Conservation (phyloP, 1,140 invertebrate genomes). For the Ditylenchus dipsaci region DNA sequence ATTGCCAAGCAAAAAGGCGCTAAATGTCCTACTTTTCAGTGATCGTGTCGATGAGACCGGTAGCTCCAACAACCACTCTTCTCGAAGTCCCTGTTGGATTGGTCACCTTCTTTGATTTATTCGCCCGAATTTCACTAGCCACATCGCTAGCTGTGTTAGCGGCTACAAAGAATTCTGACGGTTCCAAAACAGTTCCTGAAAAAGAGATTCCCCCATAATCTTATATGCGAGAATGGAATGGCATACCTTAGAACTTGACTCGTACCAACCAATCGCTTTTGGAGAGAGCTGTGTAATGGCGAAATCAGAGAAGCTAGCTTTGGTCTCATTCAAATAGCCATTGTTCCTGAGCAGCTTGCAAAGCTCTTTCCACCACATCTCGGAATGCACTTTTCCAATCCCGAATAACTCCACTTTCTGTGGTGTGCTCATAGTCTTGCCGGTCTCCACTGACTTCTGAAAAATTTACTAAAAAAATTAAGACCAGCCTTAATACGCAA, state of each 20-base stretch:
- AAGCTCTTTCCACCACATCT: conserved; percentile 26
- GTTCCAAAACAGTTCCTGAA: conserved; percentile 24
- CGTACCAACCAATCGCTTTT: conserved; percentile 20
- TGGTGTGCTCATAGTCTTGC: not conserved
- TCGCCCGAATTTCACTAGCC: not conserved
- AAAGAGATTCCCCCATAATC: not conserved
- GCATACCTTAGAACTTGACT: conserved; percentile 5
- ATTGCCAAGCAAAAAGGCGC: not conserved
- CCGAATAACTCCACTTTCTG: conserved; percentile 11
- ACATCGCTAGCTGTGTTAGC: not conserved
- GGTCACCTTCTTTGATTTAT: not conserved
- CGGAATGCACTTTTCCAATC: conserved; percentile 14
- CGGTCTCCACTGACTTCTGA: not conserved
- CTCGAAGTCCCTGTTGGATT: not conserved
- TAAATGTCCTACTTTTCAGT: not conserved
- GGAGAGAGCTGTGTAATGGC: conserved; percentile 17
- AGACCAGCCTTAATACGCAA: not conserved
- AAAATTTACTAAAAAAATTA: not conserved
- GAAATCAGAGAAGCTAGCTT: conserved; percentile 17
- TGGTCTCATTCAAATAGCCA: conserved; percentile 22
- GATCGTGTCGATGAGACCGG: not conserved
- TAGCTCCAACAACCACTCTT: not conserved
- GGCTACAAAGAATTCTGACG: conserved; percentile 17
- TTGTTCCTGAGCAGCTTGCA: conserved; percentile 25
- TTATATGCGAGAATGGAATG: not conserved